These are phyloP conservation scores for Lutjanus argentimaculatus DNA, from an alignment of 2,797 vertebrate species.

Conservation along the genomic window DNA sequence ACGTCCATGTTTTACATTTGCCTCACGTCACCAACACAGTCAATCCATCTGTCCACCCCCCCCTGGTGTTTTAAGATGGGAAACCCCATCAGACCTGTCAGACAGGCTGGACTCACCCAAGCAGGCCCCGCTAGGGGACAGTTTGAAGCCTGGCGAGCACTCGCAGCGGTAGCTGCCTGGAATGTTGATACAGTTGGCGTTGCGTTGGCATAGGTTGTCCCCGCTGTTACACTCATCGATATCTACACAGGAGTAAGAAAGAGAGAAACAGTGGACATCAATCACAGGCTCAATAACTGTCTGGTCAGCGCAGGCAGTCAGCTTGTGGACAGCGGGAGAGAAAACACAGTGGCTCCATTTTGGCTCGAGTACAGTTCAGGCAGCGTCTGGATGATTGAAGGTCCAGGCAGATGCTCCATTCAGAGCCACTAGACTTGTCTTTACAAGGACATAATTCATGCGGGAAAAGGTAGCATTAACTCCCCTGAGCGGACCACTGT, in stretches of 20 bases:
- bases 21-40: background rate
- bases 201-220: conserved; percentile 92
- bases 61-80: conserved; percentile 1
- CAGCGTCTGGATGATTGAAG: conserved; percentile 55
- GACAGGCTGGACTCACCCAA: conserved; percentile 88
- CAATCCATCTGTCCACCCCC: background rate
- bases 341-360: conserved; percentile 47
- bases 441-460: conserved; percentile 65
- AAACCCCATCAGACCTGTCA: conserved; percentile 25
- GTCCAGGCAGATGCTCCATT: conserved; percentile 47
- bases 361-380: conserved; percentile 47
- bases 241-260: conserved; percentile 81
- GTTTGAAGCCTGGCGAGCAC: conserved; percentile 92
- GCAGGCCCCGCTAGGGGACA: conserved; percentile 92
- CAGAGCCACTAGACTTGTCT: conserved; percentile 42
- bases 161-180: conserved; percentile 94
- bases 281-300: conserved; percentile 67
- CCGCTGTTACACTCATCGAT: conserved; percentile 94
- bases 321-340: conserved; percentile 45
- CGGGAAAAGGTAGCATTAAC: conserved; percentile 47
- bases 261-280: conserved; percentile 59
- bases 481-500: conserved; percentile 45
- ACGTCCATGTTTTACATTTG: background rate
- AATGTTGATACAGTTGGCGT: conserved; percentile 94
- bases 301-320: conserved; percentile 38